Percentiles rank a stretch among this genome's conserved stretches.
Evolutionary conservation across 2,797 vertebrate species (phyloP).

Genomic region (Leuciscus waleckii): DNA sequence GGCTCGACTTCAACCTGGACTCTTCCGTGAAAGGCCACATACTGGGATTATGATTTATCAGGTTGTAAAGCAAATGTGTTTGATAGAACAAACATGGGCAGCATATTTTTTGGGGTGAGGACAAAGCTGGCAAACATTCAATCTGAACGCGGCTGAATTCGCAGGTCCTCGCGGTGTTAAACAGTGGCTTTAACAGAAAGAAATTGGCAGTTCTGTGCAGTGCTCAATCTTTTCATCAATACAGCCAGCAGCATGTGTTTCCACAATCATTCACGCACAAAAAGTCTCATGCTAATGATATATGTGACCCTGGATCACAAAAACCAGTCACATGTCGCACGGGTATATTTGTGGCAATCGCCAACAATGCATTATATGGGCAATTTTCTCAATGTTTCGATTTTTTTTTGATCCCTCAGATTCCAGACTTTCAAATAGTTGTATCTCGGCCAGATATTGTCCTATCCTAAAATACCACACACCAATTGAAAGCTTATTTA

Average conservation of each 20-base stretch:
- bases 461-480: too few species aligned
- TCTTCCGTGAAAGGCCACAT: background rate
- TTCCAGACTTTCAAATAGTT: too few species aligned
- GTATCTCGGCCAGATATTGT: too few species aligned
- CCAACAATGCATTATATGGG: too few species aligned
- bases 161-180: background rate
- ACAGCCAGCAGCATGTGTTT: constrained; percentile 3
- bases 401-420: too few species aligned
- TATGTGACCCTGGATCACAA: too few species aligned
- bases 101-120: background rate
- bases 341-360: too few species aligned
- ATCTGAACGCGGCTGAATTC: background rate
- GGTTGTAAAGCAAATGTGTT: background rate
- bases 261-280: background rate
- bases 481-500: too few species aligned
- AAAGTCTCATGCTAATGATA: background rate
- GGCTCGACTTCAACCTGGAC: background rate
- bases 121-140: constrained; percentile 16
- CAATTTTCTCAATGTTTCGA: too few species aligned
- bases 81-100: background rate
- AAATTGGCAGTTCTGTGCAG: background rate
- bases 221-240: background rate
- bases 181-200: constrained; percentile 5
- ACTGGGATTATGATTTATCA: background rate
- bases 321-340: too few species aligned